phyloP scores from a whole-genome alignment of 2,113 vertebrate genomes.

The Archocentrus centrarchus region DNA sequence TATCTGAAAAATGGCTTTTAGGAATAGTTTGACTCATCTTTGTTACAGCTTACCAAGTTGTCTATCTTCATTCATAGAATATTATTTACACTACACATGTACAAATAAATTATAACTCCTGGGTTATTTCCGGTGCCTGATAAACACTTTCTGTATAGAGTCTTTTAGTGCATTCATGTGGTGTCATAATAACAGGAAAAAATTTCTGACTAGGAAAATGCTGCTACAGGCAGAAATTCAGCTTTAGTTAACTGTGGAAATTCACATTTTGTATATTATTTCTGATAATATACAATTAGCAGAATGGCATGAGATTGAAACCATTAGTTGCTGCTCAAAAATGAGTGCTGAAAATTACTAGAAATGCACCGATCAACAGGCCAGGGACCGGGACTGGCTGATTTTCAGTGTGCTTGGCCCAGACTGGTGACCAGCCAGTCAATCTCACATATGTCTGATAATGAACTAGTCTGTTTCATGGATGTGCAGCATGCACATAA shows the following conservation, averaged over 20 bases:
- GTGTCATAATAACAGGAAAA: background rate
- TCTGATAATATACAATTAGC: too few species aligned
- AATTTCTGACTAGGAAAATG: background rate
- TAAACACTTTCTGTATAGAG: background rate
- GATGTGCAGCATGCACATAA: too few species aligned
- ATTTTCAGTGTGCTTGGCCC: background rate
- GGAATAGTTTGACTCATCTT: too few species aligned
- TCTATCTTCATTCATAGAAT: background rate
- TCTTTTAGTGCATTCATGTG: background rate
- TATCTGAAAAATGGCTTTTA: too few species aligned
- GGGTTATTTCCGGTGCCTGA: background rate
- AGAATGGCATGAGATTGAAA: too few species aligned
- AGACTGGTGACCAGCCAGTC: background rate
- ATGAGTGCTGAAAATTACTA: background rate
- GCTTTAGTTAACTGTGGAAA: too few species aligned
- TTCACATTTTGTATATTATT: too few species aligned
- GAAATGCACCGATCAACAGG: background rate
- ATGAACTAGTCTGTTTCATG: background rate
- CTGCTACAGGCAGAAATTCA: background rate
- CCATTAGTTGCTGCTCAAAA: too few species aligned
- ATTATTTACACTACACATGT: background rate
- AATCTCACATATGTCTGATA: background rate
- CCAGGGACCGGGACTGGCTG: background rate
- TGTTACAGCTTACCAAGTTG: background rate
- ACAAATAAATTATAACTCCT: fast-evolving